Evolutionary conservation across 2,113 vertebrate species (phyloP).

Genomic region (Cyprinodon variegatus): DNA sequence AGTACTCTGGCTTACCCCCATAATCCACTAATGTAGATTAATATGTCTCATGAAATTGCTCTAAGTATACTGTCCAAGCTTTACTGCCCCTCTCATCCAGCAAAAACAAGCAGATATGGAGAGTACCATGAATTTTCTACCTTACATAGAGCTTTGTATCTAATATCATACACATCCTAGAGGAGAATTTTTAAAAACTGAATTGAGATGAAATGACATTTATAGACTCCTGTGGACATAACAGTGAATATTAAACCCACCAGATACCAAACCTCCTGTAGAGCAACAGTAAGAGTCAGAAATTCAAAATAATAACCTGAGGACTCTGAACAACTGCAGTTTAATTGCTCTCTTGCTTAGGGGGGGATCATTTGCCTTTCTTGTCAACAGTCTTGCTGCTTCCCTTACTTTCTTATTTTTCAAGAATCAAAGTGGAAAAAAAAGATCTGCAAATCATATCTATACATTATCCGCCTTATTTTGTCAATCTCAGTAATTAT

Average conservation of each 20-base stretch:
- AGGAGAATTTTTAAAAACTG: slow-evolving; percentile 3
- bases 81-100: no score
- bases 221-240: slow-evolving; percentile 25
- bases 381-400: slow-evolving; percentile 8
- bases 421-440: slow-evolving; percentile 4
- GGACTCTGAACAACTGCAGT: slow-evolving; percentile 1
- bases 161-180: not conserved
- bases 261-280: slow-evolving; percentile 18
- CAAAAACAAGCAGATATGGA: no score
- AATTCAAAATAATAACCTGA: slow-evolving; percentile 10
- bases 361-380: slow-evolving; percentile 4
- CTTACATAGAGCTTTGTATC: not conserved
- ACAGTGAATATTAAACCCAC: slow-evolving; percentile 20
- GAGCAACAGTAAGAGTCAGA: slow-evolving; percentile 10
- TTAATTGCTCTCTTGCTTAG: slow-evolving; percentile 3
- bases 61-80: no score
- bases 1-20: no score
- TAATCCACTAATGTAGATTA: no score
- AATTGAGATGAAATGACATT: slow-evolving; percentile 38
- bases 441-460: not conserved
- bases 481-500: slow-evolving; percentile 20
- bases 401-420: slow-evolving; percentile 6
- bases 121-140: not conserved
- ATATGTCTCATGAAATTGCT: no score
- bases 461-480: slow-evolving; percentile 18